A percentile compares a stretch with the other conserved stretches of the same genome.
phyloP scores from a whole-genome alignment of 2,113 vertebrate species.

The Cebidichthys violaceus region DNA sequence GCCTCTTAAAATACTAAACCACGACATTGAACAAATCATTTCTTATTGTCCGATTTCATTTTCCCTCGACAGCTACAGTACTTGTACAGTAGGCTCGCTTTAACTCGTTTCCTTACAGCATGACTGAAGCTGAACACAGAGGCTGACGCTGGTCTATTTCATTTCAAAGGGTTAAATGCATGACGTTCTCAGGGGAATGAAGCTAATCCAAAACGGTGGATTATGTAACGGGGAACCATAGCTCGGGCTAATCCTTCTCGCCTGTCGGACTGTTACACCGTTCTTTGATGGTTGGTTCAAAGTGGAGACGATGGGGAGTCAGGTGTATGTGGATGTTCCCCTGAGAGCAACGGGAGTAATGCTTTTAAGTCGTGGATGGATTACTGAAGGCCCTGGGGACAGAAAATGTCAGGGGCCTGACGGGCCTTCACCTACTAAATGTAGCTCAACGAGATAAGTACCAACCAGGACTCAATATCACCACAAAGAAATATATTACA shows the following conservation, averaged over 20 bases:
- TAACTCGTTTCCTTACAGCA: background rate
- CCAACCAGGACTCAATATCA: background rate
- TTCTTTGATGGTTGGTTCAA: slow-evolving; percentile 42
- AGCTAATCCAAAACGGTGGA: slow-evolving; percentile 63
- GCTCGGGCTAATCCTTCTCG: slow-evolving; percentile 50
- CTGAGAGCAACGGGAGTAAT: slow-evolving; percentile 7
- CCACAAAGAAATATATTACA: background rate
- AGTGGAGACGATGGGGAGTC: slow-evolving; percentile 31
- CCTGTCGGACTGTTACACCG: slow-evolving; percentile 35
- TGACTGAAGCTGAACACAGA: background rate
- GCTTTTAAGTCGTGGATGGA: background rate
- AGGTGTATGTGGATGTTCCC: slow-evolving; percentile 21
- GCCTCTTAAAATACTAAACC: no score
- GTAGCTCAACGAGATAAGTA: background rate
- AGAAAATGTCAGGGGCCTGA: background rate
- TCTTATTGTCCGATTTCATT: background rate
- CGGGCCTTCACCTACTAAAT: background rate
- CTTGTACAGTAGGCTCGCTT: background rate
- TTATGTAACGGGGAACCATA: slow-evolving; percentile 62
- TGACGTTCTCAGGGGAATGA: slow-evolving; percentile 47
- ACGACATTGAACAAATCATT: background rate
- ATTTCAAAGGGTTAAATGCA: slow-evolving; percentile 49
- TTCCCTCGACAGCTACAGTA: background rate
- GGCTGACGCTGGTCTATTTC: background rate
- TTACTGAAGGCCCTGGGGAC: background rate